phyloP scores from a whole-genome alignment of 2,888 invertebrate genomes.

The Leptogaster cylindrica region DNA sequence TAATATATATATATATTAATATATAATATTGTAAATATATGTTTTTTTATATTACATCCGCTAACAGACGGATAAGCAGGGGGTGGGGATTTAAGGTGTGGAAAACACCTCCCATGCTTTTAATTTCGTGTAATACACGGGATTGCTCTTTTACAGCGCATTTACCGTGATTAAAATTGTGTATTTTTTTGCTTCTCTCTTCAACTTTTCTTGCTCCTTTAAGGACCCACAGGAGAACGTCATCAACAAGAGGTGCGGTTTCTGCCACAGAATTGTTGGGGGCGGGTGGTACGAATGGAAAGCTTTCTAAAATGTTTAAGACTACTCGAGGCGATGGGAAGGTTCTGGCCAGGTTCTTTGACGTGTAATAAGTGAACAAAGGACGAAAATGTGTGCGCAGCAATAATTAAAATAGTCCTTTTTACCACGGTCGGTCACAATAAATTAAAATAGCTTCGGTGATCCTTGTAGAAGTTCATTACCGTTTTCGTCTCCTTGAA shows the following conservation, averaged over 20 bases:
- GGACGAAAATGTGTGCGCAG: slow-evolving; percentile 24
- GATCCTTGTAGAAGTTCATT: slow-evolving; percentile 5
- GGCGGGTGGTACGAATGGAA: neutral
- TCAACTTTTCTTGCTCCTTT: no score
- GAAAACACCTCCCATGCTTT: slow-evolving; percentile 30
- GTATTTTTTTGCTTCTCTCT: slow-evolving; percentile 17
- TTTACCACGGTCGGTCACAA: neutral
- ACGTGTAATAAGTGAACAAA: slow-evolving; percentile 12
- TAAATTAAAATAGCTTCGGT: slow-evolving; percentile 20
- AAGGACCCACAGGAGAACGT: neutral
- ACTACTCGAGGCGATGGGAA: neutral
- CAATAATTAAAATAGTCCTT: slow-evolving; percentile 23
- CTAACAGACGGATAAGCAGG: neutral
- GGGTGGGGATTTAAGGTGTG: no score
- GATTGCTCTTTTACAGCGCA: slow-evolving; percentile 33
- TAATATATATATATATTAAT: no score
- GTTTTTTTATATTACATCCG: no score
- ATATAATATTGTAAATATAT: no score
- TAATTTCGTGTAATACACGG: slow-evolving; percentile 29
- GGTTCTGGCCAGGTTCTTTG: no score
- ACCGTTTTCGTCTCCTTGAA: neutral
- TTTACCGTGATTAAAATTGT: slow-evolving; percentile 37
- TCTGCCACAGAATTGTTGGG: neutral
- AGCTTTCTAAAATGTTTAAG: slow-evolving; percentile 12
- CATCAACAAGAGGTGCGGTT: neutral